Evolutionary conservation across 2,113 vertebrate species (phyloP), one percentile per base, ranked within the genome.

Genomic region (Protobothrops flavoviridis): DNA sequence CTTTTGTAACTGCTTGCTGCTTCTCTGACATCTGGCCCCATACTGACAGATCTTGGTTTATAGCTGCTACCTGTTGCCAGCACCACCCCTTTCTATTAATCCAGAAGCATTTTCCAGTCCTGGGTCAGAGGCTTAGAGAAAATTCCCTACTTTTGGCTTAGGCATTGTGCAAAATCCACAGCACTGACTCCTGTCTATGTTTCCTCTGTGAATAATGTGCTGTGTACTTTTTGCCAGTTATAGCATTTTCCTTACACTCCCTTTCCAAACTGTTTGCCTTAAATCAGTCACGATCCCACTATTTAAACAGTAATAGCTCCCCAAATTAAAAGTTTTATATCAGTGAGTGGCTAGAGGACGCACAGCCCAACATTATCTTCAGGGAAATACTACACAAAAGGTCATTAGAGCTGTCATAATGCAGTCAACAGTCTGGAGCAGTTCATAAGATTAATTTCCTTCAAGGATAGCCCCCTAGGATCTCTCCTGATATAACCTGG

Each of bases 241-340:
- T 26, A 81, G 23, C 5, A 23, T 56, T 89, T 88, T 52, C 43
- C 17, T 74, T 50, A n/a, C 55, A 21, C 52, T 91, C 9, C 33
- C 39, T 57, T 43, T 50, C 26, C 20, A 57, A 81, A 56, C 39
- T 17, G 5, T 91, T 74, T 89, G 86, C 21, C 50, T 26, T 89
- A n/a, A 52, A 33, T 56, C 1, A 81, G 33, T 85, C 12, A 59
- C 85, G 69, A 91, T 85, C 88, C 59, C 52, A 53, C 24, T 53
- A 24, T 87, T 91, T 88, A 89, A 91, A 55, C 52, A 91, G 50
- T 23, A 89, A 61, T 13, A 91, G 64, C 69, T 88, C 85, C 64
- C 43, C 7, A 53, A 91, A 91, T 93, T 10, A 9, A 15, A 11
- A 23, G 15, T 24, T 29, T 56, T 81, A 15, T 92, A 61, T 52